Conservation (phyloP, 2,113 vertebrate species). For the Irena cyanogastra region DNA sequence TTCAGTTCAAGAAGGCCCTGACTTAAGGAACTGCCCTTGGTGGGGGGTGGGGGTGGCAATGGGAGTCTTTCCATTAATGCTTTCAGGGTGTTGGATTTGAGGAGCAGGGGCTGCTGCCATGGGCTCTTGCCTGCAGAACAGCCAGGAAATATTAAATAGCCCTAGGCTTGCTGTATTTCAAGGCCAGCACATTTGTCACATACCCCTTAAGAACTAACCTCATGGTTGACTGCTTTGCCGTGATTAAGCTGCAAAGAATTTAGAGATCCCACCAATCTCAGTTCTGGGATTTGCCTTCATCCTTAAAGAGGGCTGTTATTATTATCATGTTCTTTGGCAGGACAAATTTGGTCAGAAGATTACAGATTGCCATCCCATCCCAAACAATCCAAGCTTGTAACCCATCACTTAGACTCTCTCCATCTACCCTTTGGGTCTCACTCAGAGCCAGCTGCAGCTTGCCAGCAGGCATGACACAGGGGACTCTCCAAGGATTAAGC, state of each 20-base stretch:
- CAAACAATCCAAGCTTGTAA: neutral
- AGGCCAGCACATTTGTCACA: neutral
- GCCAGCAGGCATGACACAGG: rapidly evolving
- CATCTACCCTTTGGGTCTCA: neutral
- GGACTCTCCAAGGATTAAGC: neutral
- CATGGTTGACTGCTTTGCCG: neutral
- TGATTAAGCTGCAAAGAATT: neutral
- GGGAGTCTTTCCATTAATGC: neutral
- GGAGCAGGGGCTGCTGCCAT: neutral
- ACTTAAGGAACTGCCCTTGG: neutral
- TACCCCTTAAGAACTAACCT: neutral
- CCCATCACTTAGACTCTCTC: neutral
- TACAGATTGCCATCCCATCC: neutral
- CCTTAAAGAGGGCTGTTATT: neutral
- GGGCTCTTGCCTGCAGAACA: neutral
- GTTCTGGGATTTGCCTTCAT: neutral
- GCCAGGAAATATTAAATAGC: neutral
- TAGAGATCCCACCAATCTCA: neutral
- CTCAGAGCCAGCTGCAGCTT: neutral
- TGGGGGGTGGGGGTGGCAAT: neutral
- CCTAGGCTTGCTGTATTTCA: neutral
- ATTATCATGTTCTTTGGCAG: neutral
- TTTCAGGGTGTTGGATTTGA: neutral
- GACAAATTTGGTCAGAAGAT: neutral
- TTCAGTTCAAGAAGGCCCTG: neutral